Conservation (phyloP, 2,888 invertebrate species). For the Trichopoda pennipes region DNA sequence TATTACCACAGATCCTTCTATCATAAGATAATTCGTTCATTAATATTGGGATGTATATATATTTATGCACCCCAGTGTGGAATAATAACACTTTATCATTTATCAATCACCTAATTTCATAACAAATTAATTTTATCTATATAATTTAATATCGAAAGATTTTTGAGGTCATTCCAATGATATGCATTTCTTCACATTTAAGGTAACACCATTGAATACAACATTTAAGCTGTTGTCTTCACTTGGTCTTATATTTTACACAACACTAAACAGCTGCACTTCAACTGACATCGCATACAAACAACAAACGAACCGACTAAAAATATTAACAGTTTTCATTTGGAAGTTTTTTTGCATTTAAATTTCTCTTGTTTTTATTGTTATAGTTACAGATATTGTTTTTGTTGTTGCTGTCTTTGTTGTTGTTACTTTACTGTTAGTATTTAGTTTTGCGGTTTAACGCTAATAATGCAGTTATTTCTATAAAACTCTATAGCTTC, state of each 20-base stretch:
- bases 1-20: too few relatives aligned
- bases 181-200: too few relatives aligned
- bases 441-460: constrained; percentile 53
- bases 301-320: neutral
- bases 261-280: neutral
- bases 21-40: too few relatives aligned
- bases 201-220: neutral
- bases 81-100: too few relatives aligned
- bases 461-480: constrained; percentile 67
- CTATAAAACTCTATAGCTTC: constrained; percentile 59
- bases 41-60: too few relatives aligned
- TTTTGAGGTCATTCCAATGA: neutral
- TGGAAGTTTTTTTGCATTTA: constrained; percentile 17
- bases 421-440: neutral
- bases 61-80: too few relatives aligned
- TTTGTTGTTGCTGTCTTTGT: constrained; percentile 45
- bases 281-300: neutral
- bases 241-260: neutral
- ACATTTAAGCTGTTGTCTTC: neutral
- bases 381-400: neutral
- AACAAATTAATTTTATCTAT: too few relatives aligned
- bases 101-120: too few relatives aligned
- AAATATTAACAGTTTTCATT: constrained; percentile 8
- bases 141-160: too few relatives aligned
- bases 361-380: constrained; percentile 15